Base-by-base conservation (phyloP, 2,113 vertebrate genomes). In the Motacilla alba region DNA sequence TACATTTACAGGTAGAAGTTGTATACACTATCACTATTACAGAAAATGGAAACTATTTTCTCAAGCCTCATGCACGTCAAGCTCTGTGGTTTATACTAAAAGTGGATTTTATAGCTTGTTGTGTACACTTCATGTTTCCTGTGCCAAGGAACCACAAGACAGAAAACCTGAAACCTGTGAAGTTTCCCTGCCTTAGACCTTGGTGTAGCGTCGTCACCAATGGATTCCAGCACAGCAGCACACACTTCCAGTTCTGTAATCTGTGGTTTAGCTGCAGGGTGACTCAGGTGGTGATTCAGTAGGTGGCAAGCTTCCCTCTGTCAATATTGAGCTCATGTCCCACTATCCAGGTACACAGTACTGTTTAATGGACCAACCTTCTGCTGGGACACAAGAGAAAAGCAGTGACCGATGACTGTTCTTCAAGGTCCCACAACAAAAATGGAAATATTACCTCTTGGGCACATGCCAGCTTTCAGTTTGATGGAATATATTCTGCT, bases 11-110 rank as follows among this genome's bases (percentile, higher is more conserved):
- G 96, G 96, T 97, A 94, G 90, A 74, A 82, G n/a, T 67, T 95
- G 92, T 93, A 86, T 96, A 93, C 72, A 91, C 87, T 93, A 82
- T 93, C 86, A 64, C 89, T 44, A 4, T 95, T 92, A 93, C 84
- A 96, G 95, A 94, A 95, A 95, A 87, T 87, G 91, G 91, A 95
- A 98, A 98, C 93, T 94, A 94, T 95, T 96, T 95, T 75, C 66
- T 89, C 79, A 87, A 94, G 69, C 87, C 92, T 96, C 83, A 94
- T 91, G 79, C 43, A 9, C 62, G 87, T 96, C 94, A 96, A 74
- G 56, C 84, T 84, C 86, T 18, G 17, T 85, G 86, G 96, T 93
- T 97, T 96, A 70, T 90, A 89, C 94, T 96, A 97, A 97, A 97
- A 96, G 86, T 90, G 76, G 93, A 93, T 96, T 97, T 97, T 97